phyloP scores from a whole-genome alignment of 1,140 invertebrate genomes.

The Acromyrmex heyeri region DNA sequence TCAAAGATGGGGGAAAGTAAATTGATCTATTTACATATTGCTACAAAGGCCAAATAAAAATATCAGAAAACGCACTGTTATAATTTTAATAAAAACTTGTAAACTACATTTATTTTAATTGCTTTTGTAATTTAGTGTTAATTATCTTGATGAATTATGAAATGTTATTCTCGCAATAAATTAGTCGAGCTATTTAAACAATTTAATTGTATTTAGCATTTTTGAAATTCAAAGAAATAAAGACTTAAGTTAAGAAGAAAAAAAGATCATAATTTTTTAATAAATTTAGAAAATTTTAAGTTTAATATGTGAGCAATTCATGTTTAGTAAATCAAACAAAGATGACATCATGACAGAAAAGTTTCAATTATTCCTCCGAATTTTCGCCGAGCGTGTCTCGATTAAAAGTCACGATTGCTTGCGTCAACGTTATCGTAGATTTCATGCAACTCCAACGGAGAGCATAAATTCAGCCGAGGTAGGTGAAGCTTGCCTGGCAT shows the following conservation, averaged over 20 bases:
- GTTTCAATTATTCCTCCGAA: constrained; percentile 20
- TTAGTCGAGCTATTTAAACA: not conserved
- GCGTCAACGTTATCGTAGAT: constrained; percentile 68
- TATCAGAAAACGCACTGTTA: not conserved
- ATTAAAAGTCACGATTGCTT: constrained; percentile 63
- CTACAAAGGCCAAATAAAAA: not conserved
- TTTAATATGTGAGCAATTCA: not conserved
- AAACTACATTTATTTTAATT: not conserved
- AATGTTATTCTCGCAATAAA: not conserved
- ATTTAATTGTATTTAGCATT: not conserved
- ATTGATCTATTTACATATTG: not conserved
- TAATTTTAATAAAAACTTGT: not conserved
- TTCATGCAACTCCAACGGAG: constrained; percentile 48
- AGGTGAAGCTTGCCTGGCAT: constrained; percentile 25
- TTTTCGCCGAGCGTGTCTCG: not conserved
- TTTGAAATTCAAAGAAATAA: not conserved
- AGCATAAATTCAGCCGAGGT: constrained; percentile 62
- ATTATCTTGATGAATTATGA: not conserved
- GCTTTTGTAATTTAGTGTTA: not conserved
- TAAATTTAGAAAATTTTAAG: not conserved
- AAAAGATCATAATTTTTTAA: not conserved
- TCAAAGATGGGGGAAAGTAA: not conserved
- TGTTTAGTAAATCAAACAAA: not conserved
- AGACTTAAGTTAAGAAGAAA: not conserved
- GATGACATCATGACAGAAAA: not conserved